phyloP scores from a whole-genome alignment of 1,140 invertebrate genomes.

The Eupeodes corollae region DNA sequence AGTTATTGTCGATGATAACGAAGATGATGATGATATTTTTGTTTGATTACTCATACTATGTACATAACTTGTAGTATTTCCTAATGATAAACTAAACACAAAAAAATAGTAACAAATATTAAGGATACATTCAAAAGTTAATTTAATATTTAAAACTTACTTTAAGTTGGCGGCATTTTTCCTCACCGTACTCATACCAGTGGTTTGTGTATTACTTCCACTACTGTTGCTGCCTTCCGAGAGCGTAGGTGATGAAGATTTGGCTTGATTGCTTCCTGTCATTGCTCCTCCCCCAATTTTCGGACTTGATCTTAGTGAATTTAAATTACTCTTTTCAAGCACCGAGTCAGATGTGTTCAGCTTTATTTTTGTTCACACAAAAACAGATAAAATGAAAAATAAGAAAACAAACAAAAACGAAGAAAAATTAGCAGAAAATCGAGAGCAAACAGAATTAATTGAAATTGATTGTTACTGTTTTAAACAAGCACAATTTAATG shows the following conservation, averaged over 20 bases:
- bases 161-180: conserved; percentile 34
- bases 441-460: no score
- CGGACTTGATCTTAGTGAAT: conserved; percentile 2
- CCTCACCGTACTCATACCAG: conserved; percentile 19
- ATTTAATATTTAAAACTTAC: conserved; percentile 17
- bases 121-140: not conserved
- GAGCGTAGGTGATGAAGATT: conserved; percentile 29
- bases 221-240: conserved; percentile 28
- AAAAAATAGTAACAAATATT: conserved; percentile 3
- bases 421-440: not conserved
- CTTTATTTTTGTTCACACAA: no score
- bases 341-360: conserved; percentile 12
- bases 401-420: conserved; percentile 2
- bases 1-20: conserved; percentile 1
- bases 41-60: conserved; percentile 26
- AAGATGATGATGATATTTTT: conserved; percentile 8
- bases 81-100: conserved; percentile 29
- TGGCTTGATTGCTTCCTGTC: conserved; percentile 9
- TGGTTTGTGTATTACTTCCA: conserved; percentile 11
- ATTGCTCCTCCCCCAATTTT: not conserved
- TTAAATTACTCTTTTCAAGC: conserved; percentile 6
- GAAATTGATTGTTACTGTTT: no score
- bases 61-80: conserved; percentile 32
- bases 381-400: not conserved
- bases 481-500: no score